Evolutionary conservation across 2,113 vertebrate species (phyloP).

Genomic region (Daphoenositta chrysoptera): DNA sequence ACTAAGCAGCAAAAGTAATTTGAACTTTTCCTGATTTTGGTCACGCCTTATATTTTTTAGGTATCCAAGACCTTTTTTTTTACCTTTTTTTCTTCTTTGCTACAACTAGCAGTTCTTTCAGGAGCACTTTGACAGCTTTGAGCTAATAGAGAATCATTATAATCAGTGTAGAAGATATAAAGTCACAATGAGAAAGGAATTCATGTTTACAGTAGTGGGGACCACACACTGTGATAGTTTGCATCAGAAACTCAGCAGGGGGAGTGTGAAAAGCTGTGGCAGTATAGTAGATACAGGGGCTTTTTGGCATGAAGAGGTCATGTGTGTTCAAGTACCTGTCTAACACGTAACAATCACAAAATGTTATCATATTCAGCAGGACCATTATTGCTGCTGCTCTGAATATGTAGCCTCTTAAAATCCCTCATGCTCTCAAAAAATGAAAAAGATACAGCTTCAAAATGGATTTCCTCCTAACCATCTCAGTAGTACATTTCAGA

Average conservation of each 20-base stretch:
- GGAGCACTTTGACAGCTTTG: slow-evolving; percentile 66
- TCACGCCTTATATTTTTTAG: background rate
- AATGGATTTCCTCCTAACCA: background rate
- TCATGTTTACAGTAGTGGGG: slow-evolving; percentile 69
- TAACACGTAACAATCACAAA: slow-evolving; percentile 22
- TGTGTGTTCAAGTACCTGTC: slow-evolving; percentile 65
- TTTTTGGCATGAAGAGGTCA: slow-evolving; percentile 60
- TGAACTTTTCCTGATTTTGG: background rate
- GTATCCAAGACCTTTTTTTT: background rate
- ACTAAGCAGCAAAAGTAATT: background rate
- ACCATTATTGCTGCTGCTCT: slow-evolving; percentile 6
- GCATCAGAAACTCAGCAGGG: slow-evolving; percentile 75
- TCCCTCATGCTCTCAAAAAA: background rate
- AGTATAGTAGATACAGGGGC: slow-evolving; percentile 38
- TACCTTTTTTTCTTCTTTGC: background rate
- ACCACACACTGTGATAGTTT: slow-evolving; percentile 75
- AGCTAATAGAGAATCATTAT: slow-evolving; percentile 73
- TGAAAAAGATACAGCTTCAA: background rate
- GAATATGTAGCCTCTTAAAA: slow-evolving; percentile 23
- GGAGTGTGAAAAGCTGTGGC: slow-evolving; percentile 51
- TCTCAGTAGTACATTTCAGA: background rate
- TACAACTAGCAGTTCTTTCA: slow-evolving; percentile 26
- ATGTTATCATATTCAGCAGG: slow-evolving; percentile 33
- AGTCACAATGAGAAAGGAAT: slow-evolving; percentile 69
- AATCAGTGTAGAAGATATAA: slow-evolving; percentile 70